phyloP scores from a whole-genome alignment of 2,113 vertebrate genomes.

The Melanocharis versteri region DNA sequence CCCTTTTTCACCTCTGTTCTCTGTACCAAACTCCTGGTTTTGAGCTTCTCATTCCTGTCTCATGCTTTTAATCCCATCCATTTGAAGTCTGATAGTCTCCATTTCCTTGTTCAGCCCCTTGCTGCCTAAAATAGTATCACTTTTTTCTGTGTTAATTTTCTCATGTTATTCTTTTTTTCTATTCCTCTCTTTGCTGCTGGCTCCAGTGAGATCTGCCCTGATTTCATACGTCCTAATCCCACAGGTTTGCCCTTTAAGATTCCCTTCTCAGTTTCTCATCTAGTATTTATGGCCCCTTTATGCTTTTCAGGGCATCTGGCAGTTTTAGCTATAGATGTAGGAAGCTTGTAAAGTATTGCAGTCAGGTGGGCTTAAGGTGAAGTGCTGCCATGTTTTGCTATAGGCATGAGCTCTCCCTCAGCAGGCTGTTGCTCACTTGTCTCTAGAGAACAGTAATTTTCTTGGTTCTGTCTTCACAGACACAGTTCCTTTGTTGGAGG shows the following conservation, averaged over 20 bases:
- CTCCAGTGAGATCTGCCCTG: not conserved
- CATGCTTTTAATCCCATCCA: not conserved
- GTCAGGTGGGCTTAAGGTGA: not conserved
- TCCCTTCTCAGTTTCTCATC: not conserved
- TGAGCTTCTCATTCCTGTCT: not conserved
- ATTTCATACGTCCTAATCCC: not conserved
- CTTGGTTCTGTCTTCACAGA: not conserved
- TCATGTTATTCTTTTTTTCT: not conserved
- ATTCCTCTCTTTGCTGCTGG: not conserved
- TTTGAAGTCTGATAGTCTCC: not conserved
- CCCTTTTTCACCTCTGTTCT: not conserved
- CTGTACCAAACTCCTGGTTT: not conserved
- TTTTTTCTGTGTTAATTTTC: not conserved
- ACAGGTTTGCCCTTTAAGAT: not conserved
- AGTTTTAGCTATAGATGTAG: not conserved
- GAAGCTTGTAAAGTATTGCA: not conserved
- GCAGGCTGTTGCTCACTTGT: rapidly evolving
- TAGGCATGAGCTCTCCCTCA: not conserved
- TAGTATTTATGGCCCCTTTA: not conserved
- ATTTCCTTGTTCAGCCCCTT: not conserved
- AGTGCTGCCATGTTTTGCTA: not conserved
- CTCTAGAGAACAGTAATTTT: not conserved
- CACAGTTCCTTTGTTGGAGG: not conserved
- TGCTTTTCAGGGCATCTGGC: not conserved
- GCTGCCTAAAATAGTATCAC: not conserved